Percentiles rank a stretch among this genome's conserved stretches.
Conservation (phyloP, 1,140 invertebrate genomes). For the Drosophila grimshawi region DNA sequence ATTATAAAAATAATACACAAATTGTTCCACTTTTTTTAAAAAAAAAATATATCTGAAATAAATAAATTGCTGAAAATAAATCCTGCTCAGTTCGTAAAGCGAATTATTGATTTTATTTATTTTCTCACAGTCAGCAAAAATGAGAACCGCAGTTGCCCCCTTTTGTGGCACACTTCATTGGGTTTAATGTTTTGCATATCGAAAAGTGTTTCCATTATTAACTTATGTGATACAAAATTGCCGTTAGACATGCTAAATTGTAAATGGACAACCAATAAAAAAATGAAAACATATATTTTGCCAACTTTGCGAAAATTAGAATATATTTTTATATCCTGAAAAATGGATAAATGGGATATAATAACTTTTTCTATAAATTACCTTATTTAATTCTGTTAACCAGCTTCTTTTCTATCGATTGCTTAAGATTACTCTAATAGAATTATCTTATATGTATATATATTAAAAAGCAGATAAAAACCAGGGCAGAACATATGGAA, state of each 20-base stretch:
- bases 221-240: neutral
- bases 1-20: neutral
- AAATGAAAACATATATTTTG: neutral
- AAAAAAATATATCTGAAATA: neutral
- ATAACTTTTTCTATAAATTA: neutral
- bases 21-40: neutral
- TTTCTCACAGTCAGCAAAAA: neutral
- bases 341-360: neutral
- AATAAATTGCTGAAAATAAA: neutral
- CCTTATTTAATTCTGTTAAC: too few relatives aligned
- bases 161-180: conserved; percentile 9
- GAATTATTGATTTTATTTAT: conserved; percentile 2
- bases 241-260: neutral
- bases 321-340: too few relatives aligned
- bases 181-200: conserved; percentile 1
- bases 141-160: neutral
- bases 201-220: neutral
- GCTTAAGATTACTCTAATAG: too few relatives aligned
- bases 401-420: too few relatives aligned
- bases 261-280: neutral
- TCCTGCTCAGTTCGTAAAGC: neutral
- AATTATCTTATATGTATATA: too few relatives aligned
- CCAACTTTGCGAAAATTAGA: neutral
- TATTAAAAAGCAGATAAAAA: neutral
- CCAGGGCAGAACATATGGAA: neutral